Conservation (phyloP, 2,797 vertebrate genomes). For the Propithecus deckenii region DNA sequence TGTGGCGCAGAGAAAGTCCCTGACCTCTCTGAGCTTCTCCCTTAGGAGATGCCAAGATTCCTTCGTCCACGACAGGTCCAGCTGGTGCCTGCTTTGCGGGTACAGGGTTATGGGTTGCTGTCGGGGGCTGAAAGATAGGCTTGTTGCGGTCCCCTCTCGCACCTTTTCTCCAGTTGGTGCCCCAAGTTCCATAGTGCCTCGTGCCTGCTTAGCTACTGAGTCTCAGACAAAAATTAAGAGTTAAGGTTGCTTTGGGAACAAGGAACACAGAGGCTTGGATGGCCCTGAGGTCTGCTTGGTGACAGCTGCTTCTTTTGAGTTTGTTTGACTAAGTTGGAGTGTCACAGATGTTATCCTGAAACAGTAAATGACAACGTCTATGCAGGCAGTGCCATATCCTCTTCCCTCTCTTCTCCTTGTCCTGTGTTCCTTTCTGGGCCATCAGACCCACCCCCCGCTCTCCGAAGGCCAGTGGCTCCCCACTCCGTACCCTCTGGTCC, state of each 20-base stretch:
- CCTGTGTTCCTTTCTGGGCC: neutral
- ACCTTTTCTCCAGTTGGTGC: neutral
- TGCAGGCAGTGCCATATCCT: neutral
- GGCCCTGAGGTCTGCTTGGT: neutral
- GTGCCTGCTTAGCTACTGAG: neutral
- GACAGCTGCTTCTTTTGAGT: neutral
- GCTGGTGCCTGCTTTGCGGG: neutral
- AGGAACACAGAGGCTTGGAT: neutral
- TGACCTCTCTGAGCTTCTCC: fast-evolving
- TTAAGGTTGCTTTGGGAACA: neutral
- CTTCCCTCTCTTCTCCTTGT: neutral
- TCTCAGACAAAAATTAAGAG: neutral
- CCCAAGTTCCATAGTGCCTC: neutral
- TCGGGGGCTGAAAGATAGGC: neutral
- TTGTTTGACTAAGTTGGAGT: neutral
- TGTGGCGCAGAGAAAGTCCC: fast-evolving
- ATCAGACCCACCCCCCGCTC: neutral
- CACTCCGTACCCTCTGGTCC: fast-evolving
- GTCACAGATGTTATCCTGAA: neutral
- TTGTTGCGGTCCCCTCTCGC: neutral
- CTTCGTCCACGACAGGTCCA: neutral
- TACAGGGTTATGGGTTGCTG: neutral
- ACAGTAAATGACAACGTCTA: fast-evolving
- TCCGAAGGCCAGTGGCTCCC: fast-evolving
- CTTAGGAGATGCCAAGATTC: neutral